Evolutionary conservation across 2,797 vertebrate species (phyloP), one percentile per base, ranked within the genome.

Genomic region (Calcarius lapponicus): DNA sequence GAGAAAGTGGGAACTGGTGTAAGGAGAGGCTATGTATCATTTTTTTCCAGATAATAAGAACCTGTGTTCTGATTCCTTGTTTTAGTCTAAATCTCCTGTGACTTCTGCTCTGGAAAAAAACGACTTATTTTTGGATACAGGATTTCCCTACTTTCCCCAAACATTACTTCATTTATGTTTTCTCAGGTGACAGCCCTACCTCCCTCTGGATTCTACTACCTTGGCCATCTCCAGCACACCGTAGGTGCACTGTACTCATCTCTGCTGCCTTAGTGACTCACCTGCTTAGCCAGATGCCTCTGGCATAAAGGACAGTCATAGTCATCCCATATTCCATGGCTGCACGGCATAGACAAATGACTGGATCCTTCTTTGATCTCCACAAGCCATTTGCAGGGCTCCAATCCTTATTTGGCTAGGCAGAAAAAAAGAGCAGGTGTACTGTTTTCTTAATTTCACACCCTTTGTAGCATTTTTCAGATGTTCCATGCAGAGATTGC

Each of bases 131-230:
- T 89, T 47, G 29, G 34, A 81, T 71, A 61, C 69, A 94, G 34
- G 53, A 64, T 96, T 88, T 94, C 72, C 81, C 92, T 86, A 29
- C 76, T 89, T 79, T 92, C 91, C 94, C 95, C 94, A 90, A 93
- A 84, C 54, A 54, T 92, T 95, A 67, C 93, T 93, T 87, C 74
- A 89, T 92, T 93, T 97, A 93, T 97, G 69, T 96, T 93, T 97
- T 90, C 86, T 88, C 95, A 91, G 87, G 92, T 92, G 93, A 67
- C 88, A 95, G 40, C 87, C 80, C 28, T 93, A 29, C 88, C 76
- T 95, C 91, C 92, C 73, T 95, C 91, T 95, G 96, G 88, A 93
- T 80, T 93, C 95, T 93, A 17, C 95, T 90, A 93, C 73, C 10
- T 75, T 92, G 88, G 83, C 66, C 95, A 95, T 34, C 95, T 96